Conservation (phyloP, 1,140 invertebrate species). For the Temnothorax longispinosus region DNA sequence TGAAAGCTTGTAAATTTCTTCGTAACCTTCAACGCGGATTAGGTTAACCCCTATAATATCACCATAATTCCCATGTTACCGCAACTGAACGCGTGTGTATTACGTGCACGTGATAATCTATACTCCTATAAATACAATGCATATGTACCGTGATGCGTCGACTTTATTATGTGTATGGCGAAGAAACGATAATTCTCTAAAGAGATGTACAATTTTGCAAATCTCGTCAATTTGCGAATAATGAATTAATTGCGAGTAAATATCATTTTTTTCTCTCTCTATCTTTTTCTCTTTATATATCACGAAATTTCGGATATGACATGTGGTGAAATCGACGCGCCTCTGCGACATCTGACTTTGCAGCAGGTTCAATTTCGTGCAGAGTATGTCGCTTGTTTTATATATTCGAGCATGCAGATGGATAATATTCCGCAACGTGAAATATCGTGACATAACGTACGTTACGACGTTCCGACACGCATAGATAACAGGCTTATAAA, state of each 20-base stretch:
- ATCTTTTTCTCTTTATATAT: neutral
- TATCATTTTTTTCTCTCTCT: neutral
- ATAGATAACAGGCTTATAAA: slow-evolving; percentile 56
- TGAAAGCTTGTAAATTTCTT: slow-evolving; percentile 74
- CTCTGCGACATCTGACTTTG: neutral
- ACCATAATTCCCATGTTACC: slow-evolving; percentile 71
- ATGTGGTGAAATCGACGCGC: neutral
- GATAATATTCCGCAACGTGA: slow-evolving; percentile 31
- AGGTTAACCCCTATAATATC: slow-evolving; percentile 74
- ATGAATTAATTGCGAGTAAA: neutral
- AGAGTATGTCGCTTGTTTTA: neutral
- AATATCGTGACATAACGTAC: slow-evolving; percentile 56
- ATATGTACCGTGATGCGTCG: neutral
- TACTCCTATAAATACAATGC: slow-evolving; percentile 62
- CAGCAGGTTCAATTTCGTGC: slow-evolving; percentile 23
- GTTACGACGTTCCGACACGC: slow-evolving; percentile 48
- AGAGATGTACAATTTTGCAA: slow-evolving; percentile 14
- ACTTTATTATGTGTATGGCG: slow-evolving; percentile 7
- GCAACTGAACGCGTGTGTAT: slow-evolving; percentile 55
- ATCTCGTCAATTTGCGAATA: neutral
- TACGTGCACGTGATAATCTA: slow-evolving; percentile 57
- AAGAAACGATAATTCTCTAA: neutral
- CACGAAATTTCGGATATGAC: slow-evolving; percentile 36
- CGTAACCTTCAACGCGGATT: slow-evolving; percentile 69
- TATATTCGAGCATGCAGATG: slow-evolving; percentile 17